These are phyloP conservation scores for Odontamblyopus lacepedii DNA, from an alignment of 2,797 vertebrate genomes.

Conservation along the genomic window DNA sequence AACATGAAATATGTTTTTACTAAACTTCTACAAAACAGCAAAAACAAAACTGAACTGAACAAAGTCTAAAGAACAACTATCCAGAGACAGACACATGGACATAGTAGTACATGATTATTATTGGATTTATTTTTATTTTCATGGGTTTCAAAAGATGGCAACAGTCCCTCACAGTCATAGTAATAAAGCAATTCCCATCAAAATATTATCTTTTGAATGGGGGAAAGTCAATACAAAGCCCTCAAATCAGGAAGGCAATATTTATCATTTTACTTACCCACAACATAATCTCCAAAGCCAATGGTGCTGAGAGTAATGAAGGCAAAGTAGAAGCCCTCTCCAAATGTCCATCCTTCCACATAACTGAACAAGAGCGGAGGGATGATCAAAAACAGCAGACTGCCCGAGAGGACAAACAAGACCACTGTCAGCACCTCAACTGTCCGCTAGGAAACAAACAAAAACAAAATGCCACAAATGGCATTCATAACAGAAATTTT, in stretches of 20 bases:
- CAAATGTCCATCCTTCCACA: conserved; percentile 88
- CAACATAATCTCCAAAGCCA: conserved; percentile 92
- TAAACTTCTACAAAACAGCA: neutral
- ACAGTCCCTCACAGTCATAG: too few relatives aligned
- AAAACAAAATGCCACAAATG: neutral
- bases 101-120: too few relatives aligned
- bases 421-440: conserved; percentile 80
- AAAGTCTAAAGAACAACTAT: too few relatives aligned
- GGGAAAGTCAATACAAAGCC: too few relatives aligned
- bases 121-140: too few relatives aligned
- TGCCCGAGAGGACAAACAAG: conserved; percentile 82
- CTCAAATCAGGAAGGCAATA: too few relatives aligned
- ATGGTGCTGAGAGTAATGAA: conserved; percentile 96
- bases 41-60: too few relatives aligned
- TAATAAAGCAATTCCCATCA: too few relatives aligned
- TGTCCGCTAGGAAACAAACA: conserved; percentile 59
- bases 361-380: conserved; percentile 90
- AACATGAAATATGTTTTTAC: neutral
- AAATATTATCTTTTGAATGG: too few relatives aligned
- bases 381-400: conserved; percentile 84
- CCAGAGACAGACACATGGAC: too few relatives aligned
- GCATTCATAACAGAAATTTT: neutral
- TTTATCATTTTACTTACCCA: conserved; percentile 73
- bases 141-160: too few relatives aligned
- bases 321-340: conserved; percentile 93